These are phyloP conservation scores for Gymnopithys bicolor DNA, from an alignment of 2,797 vertebrate species.

Conservation along the genomic window DNA sequence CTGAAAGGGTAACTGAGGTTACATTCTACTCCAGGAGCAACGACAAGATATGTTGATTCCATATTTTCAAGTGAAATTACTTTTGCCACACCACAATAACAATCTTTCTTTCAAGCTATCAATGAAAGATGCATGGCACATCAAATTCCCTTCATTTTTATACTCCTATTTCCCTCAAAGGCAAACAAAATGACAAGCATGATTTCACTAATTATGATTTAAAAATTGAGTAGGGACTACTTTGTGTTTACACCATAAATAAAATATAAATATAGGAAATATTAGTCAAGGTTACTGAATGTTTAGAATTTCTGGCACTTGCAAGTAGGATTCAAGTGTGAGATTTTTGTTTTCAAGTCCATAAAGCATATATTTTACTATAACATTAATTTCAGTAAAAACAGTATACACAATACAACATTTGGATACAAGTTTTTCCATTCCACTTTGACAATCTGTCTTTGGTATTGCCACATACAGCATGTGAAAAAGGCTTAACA, in stretches of 20 bases:
- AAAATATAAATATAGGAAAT: not conserved
- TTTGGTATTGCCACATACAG: not conserved
- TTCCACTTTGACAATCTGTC: not conserved
- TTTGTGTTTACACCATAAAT: not conserved
- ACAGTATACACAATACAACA: rapidly evolving
- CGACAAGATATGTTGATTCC: not conserved
- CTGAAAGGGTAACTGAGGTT: not conserved
- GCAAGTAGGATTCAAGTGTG: not conserved
- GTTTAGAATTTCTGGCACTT: not conserved
- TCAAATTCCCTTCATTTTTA: slow-evolving; percentile 4
- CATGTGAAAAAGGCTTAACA: not conserved
- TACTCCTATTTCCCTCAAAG: not conserved
- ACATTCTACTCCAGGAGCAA: not conserved
- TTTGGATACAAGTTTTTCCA: not conserved
- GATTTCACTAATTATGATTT: not conserved
- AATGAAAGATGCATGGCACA: not conserved
- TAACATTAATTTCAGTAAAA: not conserved
- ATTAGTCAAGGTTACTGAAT: not conserved
- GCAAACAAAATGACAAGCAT: not conserved
- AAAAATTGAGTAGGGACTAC: not conserved
- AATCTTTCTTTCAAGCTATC: not conserved
- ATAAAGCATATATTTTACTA: not conserved
- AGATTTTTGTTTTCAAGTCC: not conserved
- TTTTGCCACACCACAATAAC: not conserved
- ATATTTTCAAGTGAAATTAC: not conserved